A percentile compares a stretch with the other conserved stretches of the same genome.
Evolutionary conservation across 2,888 invertebrate genomes (phyloP).

Genomic region (Punctoribates punctum): DNA sequence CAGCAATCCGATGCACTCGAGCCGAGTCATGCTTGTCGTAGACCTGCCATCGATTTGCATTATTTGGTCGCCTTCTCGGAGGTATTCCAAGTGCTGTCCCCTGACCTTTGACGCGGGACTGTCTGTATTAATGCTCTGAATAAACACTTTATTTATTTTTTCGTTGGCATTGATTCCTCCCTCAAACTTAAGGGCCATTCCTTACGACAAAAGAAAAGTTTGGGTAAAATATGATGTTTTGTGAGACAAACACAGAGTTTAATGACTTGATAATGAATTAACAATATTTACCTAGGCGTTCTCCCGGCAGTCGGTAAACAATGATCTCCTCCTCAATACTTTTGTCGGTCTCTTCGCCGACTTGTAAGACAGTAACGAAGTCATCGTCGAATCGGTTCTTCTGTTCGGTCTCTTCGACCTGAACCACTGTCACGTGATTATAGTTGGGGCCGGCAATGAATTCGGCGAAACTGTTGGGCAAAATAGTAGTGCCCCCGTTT

Average conservation of each 20-base stretch:
- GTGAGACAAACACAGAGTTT: background rate
- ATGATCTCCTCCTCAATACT: conserved; percentile 60
- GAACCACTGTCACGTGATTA: conserved; percentile 31
- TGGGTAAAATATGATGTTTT: background rate
- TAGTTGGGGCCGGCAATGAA: conserved; percentile 16
- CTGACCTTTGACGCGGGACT: conserved; percentile 80
- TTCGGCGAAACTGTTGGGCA: conserved; percentile 27
- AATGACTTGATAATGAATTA: background rate
- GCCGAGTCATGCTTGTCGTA: conserved; percentile 73
- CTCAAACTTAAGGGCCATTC: conserved; percentile 86
- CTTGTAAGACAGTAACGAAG: conserved; percentile 39
- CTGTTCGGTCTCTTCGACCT: background rate
- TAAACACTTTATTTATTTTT: conserved; percentile 73
- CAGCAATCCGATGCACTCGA: conserved; percentile 77
- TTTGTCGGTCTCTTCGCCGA: conserved; percentile 9
- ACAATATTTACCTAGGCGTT: conserved; percentile 60
- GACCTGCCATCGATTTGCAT: conserved; percentile 75
- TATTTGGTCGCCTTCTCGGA: conserved; percentile 84
- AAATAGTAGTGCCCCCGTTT: background rate
- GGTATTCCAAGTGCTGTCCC: conserved; percentile 68
- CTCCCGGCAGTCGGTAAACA: conserved; percentile 80
- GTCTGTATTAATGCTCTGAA: conserved; percentile 80
- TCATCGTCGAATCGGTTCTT: conserved; percentile 30
- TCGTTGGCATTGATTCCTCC: conserved; percentile 79
- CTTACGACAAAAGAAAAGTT: conserved; percentile 52